These are phyloP conservation scores for Diadophis punctatus DNA, from an alignment of 2,113 vertebrate genomes.

Conservation along the genomic window DNA sequence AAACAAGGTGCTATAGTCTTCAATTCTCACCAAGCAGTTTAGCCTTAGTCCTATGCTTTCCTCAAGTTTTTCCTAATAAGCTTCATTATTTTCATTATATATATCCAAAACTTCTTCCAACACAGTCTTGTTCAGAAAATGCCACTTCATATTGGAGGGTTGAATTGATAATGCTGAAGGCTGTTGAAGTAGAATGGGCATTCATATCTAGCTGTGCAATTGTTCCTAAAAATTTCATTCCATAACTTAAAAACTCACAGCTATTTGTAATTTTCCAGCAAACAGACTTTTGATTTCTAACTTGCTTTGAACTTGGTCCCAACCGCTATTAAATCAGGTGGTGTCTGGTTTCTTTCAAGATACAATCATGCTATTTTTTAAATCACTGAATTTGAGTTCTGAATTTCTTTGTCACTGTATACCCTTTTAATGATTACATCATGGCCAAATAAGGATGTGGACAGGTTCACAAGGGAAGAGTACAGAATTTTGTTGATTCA, in stretches of 20 bases:
- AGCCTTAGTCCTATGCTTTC: not conserved
- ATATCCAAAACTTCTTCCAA: not conserved
- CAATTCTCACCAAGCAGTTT: not conserved
- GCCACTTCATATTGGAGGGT: not conserved
- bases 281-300: not conserved
- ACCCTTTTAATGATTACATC: not conserved
- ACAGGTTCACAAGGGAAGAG: not conserved
- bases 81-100: not conserved
- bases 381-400: not conserved
- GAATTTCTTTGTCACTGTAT: not conserved
- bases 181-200: not conserved
- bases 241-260: not conserved
- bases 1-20: not conserved
- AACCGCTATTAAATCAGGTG: not conserved
- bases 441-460: not conserved
- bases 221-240: not conserved
- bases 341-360: not conserved
- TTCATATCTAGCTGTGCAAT: not conserved
- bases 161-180: not conserved
- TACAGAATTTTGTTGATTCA: not conserved
- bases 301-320: not conserved
- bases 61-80: not conserved
- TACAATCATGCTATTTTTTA: not conserved
- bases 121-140: not conserved
- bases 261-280: not conserved